Percentiles rank a stretch among this genome's conserved stretches.
Conservation (phyloP, 2,888 invertebrate species). For the Troilus luridus region DNA sequence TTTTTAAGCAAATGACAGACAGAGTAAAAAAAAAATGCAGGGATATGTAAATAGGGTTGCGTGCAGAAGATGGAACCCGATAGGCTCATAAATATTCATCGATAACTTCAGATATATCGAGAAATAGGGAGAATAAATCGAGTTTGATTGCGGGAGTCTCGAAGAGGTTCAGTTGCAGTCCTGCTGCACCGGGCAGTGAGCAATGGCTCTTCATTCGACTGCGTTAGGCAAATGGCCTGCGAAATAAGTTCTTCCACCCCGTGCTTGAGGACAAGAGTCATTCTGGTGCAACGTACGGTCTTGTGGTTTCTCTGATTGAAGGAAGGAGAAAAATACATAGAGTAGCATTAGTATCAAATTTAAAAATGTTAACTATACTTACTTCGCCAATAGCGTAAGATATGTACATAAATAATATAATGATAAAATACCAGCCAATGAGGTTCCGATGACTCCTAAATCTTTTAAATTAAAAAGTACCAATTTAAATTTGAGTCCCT, state of each 20-base stretch:
- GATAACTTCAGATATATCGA: background rate
- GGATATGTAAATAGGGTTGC: slow-evolving; percentile 43
- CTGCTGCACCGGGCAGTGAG: slow-evolving; percentile 32
- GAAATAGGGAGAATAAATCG: slow-evolving; percentile 7
- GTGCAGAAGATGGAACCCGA: slow-evolving; percentile 15
- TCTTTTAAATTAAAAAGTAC: no score
- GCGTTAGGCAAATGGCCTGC: slow-evolving; percentile 28
- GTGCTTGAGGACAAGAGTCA: background rate
- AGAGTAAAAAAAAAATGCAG: background rate
- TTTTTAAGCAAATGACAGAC: slow-evolving; percentile 7
- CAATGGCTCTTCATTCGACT: background rate
- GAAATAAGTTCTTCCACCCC: slow-evolving; percentile 20
- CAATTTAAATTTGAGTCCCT: no score
- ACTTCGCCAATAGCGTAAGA: no score
- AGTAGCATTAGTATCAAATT: no score
- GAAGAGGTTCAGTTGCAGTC: slow-evolving; percentile 17
- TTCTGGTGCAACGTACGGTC: background rate
- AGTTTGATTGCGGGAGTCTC: background rate
- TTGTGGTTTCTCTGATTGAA: background rate
- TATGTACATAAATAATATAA: no score
- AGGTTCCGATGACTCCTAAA: no score
- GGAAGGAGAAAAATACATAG: background rate
- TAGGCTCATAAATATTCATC: slow-evolving; percentile 39
- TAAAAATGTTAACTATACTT: no score
- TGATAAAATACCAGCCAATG: no score